Conservation (phyloP, 2,797 vertebrate species). For the Sitta carolinensis region DNA sequence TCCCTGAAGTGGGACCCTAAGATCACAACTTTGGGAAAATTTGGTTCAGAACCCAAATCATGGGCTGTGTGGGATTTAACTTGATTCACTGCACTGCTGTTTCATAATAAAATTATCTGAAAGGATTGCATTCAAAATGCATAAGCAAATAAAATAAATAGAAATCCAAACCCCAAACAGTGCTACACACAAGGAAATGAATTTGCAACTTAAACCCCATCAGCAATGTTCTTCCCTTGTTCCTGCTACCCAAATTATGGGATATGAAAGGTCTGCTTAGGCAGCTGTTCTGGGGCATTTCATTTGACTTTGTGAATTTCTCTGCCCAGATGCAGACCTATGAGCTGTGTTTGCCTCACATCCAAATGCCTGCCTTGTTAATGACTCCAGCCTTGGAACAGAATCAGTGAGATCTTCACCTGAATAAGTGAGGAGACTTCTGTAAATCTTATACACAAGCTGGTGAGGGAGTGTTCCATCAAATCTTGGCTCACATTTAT, state of each 20-base stretch:
- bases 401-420: background rate
- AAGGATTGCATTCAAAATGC: background rate
- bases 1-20: background rate
- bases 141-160: background rate
- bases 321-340: background rate
- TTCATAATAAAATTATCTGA: conserved; percentile 13
- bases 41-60: background rate
- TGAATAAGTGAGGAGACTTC: background rate
- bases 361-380: background rate
- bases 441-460: conserved; percentile 17
- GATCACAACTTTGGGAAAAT: background rate
- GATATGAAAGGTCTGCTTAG: conserved; percentile 1
- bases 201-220: background rate
- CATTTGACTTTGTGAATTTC: background rate
- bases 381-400: conserved; percentile 21
- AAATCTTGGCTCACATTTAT: conserved; percentile 12
- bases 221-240: background rate
- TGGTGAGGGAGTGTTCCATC: background rate
- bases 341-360: background rate
- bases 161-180: background rate
- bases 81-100: background rate
- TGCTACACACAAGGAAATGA: background rate
- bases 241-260: background rate
- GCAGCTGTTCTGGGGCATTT: background rate
- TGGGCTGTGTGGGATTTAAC: background rate